Evolutionary conservation across 1,140 invertebrate species (phyloP).

Genomic region (Platyscapa corneri): DNA sequence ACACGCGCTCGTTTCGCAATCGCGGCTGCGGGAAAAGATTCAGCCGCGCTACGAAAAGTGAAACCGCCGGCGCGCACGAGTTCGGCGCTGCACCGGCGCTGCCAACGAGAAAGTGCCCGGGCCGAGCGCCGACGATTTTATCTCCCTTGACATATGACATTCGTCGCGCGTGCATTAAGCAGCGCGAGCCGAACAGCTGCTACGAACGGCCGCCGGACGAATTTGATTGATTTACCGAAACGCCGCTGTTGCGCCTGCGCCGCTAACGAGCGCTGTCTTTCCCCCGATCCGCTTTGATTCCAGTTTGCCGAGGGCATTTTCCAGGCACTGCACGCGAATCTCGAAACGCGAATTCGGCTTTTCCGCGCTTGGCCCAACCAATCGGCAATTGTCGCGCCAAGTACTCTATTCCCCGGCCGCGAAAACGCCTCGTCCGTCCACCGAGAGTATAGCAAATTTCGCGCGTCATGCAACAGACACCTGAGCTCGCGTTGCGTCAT

Average conservation of each 20-base stretch:
- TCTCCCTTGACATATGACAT: not conserved
- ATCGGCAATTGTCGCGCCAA: too few relatives aligned
- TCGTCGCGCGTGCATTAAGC: not conserved
- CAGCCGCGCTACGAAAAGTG: conserved; percentile 40
- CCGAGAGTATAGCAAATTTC: not conserved
- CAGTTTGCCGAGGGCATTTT: not conserved
- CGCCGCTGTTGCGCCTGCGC: not conserved
- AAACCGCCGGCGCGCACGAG: conserved; percentile 5
- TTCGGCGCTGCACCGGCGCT: not conserved
- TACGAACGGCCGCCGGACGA: not conserved
- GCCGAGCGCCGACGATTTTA: not conserved
- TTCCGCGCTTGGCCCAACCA: too few relatives aligned
- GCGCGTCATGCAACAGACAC: not conserved
- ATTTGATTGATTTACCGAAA: not conserved
- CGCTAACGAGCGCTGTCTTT: not conserved
- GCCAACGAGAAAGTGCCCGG: not conserved
- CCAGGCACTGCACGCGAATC: not conserved
- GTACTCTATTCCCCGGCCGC: not conserved
- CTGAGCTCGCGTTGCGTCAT: not conserved
- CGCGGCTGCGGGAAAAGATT: not conserved
- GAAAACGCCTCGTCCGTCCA: too few relatives aligned
- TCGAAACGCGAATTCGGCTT: too few relatives aligned
- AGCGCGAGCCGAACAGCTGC: too few relatives aligned
- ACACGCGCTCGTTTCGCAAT: conserved; percentile 25
- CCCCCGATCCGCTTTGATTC: not conserved